Base-by-base conservation (phyloP, 2,113 vertebrate genomes). In the Castor canadensis region DNA sequence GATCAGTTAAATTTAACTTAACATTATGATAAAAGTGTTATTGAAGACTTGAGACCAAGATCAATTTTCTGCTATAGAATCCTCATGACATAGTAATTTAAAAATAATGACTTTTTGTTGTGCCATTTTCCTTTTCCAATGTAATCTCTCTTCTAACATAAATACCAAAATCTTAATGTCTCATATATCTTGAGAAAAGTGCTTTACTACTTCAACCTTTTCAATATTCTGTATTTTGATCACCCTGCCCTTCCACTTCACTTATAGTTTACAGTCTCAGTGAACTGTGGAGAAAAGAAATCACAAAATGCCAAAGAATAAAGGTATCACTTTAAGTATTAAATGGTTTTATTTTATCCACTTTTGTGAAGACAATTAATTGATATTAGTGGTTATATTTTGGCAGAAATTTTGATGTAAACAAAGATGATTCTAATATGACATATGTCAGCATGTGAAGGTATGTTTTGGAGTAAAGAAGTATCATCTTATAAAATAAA, bases 151-250 rank as follows among this genome's bases (percentile, higher is more conserved):
- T 28, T 73, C n/a, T 95, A 76, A 94, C 95, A 98, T 96, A 92
- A 91, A 82, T 95, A 98, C 96, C 52, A 95, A 92, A 97, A 95
- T 92, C 54, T 90, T 97, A 97, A 97, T 96, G 91, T 95, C 47
- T 96, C 73, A 83, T 87, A 89, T 76, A 97, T 11, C 93, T 81
- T 91, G 6, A 95, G 81, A 96, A 95, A 98, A 69, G n/a, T 96
- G 17, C 81, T 98, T 98, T 98, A 98, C 95, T 97, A 81, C 93
- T 89, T 98, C 97, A 98, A 54, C 81, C 91, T 97, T 97, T 97
- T 95, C 94, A 97, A 54, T 90, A 97, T 95, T 95, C 95, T 49
- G 22, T 86, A 91, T 96, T 94, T 95, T 98, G 88, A 95, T 97
- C 96, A 71, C 19, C 66, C 45, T 96, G 38, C 13, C 40, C 91